Base-by-base conservation (phyloP, 2,888 invertebrate genomes). In the Protonemura montana region DNA sequence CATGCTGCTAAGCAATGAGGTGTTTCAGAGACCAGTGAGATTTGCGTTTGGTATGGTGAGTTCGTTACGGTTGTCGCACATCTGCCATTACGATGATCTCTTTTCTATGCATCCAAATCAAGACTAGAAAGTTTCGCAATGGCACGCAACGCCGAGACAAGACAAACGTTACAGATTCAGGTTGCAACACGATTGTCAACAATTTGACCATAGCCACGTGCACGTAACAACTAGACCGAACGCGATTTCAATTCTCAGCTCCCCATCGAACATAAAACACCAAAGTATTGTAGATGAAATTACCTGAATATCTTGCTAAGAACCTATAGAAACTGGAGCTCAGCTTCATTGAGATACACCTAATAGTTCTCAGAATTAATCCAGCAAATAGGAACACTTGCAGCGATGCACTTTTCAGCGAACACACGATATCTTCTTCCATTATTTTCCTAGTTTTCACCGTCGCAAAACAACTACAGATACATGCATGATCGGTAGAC, bases 241-340 rank as follows among this genome's bases (percentile, higher is more conserved):
- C 35, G 35, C 35, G n/a, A 35, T 35, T 6, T 35, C 10, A 6
- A 6, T 10, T 35, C 35, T 35, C 35, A 35, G 5, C 10, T 10
- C 3, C 10, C 10, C 35, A 35, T 10, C 3, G 10, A 35, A 3
- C 35, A 10, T 35, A 35, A 35, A 10, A 10, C 35, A 35, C 35
- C 35, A 10, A 35, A 35, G 5, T 35, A 35, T 6, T 6, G 35
- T 35, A 35, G 10, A 35, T 35, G 59, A 59, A 59, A 59, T 93
- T 91, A 93, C 93, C 93, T 93, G 93, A 93, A 91, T 93, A 93
- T 91, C 93, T 93, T 91, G 93, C 93, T 91, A 93, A 92, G 92
- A 93, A 93, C 90, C 91, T 89, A 88, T 90, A 89, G 91, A 91
- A 90, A 89, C 90, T 90, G 89, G 90, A 89, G 89, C 90, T 89